Percentiles rank a stretch among this genome's conserved stretches.
phyloP scores from a whole-genome alignment of 2,888 invertebrate genomes.

The Nephrotoma flavescens region DNA sequence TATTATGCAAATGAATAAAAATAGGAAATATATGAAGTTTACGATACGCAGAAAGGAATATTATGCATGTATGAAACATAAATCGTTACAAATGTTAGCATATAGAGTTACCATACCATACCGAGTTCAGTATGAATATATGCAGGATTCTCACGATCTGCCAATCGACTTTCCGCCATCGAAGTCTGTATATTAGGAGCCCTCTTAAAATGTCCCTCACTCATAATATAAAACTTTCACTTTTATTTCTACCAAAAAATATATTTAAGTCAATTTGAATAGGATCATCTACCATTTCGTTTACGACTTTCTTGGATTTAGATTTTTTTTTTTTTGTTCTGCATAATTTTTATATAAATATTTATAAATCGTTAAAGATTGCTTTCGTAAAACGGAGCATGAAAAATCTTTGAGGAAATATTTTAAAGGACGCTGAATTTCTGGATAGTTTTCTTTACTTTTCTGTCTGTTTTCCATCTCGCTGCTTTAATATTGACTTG shows the following conservation, averaged over 20 bases:
- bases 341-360: not conserved
- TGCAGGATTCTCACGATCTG: not conserved
- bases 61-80: not conserved
- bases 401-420: not conserved
- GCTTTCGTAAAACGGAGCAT: not conserved
- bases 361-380: not conserved
- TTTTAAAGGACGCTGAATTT: not conserved
- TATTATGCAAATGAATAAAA: not conserved
- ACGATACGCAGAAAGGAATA: not conserved
- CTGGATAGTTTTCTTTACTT: not conserved
- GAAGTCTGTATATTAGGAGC: not conserved
- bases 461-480: not conserved
- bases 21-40: not conserved
- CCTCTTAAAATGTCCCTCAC: not conserved
- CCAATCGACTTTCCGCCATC: not conserved
- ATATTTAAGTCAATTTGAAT: not conserved
- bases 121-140: not conserved
- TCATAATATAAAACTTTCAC: not conserved
- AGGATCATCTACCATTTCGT: not conserved
- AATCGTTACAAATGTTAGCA: not conserved
- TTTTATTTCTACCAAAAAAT: not conserved
- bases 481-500: not conserved
- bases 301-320: not conserved
- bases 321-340: not conserved
- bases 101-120: not conserved